These are phyloP conservation scores for Mythimna impura DNA, from an alignment of 2,888 invertebrate species.

Conservation along the genomic window DNA sequence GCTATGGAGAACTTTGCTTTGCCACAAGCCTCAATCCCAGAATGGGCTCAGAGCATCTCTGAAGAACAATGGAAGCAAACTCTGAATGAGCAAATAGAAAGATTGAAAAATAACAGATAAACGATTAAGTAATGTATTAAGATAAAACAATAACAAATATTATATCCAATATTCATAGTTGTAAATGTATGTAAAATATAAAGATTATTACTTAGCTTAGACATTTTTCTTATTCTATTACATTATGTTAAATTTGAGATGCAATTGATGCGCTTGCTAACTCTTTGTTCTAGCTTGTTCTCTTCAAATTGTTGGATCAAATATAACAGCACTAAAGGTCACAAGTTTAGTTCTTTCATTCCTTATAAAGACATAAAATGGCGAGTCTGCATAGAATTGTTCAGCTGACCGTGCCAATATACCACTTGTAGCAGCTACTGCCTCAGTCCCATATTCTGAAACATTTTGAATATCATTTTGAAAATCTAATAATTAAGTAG, in stretches of 20 bases:
- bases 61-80: constrained; percentile 94
- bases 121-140: constrained; percentile 34
- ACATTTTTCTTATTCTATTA: constrained; percentile 22
- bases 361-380: constrained; percentile 94
- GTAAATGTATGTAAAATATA: constrained; percentile 33
- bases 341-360: constrained; percentile 92
- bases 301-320: constrained; percentile 85
- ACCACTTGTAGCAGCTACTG: constrained; percentile 92
- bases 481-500: not conserved
- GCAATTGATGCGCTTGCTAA: not conserved
- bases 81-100: constrained; percentile 90
- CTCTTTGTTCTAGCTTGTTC: not conserved
- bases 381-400: constrained; percentile 91
- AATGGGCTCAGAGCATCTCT: constrained; percentile 93
- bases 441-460: constrained; percentile 93
- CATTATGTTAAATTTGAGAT: not conserved
- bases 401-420: constrained; percentile 89
- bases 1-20: constrained; percentile 93
- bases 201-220: constrained; percentile 31
- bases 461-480: constrained; percentile 18
- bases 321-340: constrained; percentile 93
- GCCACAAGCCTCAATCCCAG: constrained; percentile 92
- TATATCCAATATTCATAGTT: constrained; percentile 26
- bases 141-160: constrained; percentile 28
- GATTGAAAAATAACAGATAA: constrained; percentile 79